A percentile compares a stretch with the other conserved stretches of the same genome.
phyloP scores from a whole-genome alignment of 2,113 vertebrate species.

The Deroptyus accipitrinus region DNA sequence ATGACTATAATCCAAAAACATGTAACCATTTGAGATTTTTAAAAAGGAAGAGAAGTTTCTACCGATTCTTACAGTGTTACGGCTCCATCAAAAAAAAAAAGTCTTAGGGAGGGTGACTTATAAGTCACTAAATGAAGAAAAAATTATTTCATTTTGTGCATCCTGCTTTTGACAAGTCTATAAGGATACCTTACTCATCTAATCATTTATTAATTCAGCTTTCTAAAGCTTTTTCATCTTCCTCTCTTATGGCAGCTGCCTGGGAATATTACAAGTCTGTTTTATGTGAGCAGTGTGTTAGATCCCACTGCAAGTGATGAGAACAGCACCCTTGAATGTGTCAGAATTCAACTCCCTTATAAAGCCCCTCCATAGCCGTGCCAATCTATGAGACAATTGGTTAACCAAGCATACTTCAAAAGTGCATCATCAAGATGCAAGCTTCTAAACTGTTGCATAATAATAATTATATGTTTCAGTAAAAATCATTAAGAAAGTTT shows the following conservation, averaged over 20 bases:
- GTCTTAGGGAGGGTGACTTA: not conserved
- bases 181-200: not conserved
- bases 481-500: slow-evolving; percentile 56
- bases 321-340: not conserved
- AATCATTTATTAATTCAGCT: not conserved
- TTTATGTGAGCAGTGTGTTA: not conserved
- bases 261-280: not conserved
- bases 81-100: not conserved
- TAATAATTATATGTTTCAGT: slow-evolving; percentile 47
- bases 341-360: not conserved
- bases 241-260: not conserved
- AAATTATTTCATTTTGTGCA: not conserved
- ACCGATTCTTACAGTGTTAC: not conserved
- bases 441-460: slow-evolving; percentile 35
- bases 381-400: slow-evolving; percentile 18
- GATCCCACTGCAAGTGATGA: not conserved
- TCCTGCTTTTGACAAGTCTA: not conserved
- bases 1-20: not conserved
- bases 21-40: slow-evolving; percentile 8
- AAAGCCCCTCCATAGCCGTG: not conserved
- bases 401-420: slow-evolving; percentile 24
- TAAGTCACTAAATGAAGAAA: not conserved
- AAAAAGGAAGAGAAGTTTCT: not conserved
- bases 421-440: slow-evolving; percentile 27
- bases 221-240: not conserved